Percentiles rank a stretch among this genome's conserved stretches.
phyloP scores from a whole-genome alignment of 2,888 invertebrate species.

The Mythimna lalbum region DNA sequence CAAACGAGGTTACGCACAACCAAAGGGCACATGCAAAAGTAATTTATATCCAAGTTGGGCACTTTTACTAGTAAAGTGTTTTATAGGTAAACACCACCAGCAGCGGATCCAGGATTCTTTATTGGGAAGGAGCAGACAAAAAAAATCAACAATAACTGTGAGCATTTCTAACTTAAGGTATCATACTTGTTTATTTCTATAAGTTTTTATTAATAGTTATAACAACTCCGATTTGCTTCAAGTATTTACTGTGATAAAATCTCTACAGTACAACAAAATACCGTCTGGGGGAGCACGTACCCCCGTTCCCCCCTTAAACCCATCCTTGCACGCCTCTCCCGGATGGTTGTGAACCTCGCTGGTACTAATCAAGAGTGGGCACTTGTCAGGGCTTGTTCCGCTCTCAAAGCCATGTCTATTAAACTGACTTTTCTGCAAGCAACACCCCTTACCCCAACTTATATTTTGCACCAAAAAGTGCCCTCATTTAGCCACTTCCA shows the following conservation, averaged over 20 bases:
- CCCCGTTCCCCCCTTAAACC: too few species aligned
- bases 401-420: slow-evolving; percentile 54
- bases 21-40: slow-evolving; percentile 50
- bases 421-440: slow-evolving; percentile 52
- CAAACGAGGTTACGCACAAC: slow-evolving; percentile 23
- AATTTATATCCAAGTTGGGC: slow-evolving; percentile 53
- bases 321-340: slow-evolving; percentile 8
- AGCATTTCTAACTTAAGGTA: too few species aligned
- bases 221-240: too few species aligned
- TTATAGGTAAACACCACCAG: slow-evolving; percentile 27
- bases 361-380: slow-evolving; percentile 62
- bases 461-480: slow-evolving; percentile 40
- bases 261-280: too few species aligned
- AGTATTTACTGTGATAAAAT: too few species aligned
- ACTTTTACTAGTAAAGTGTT: slow-evolving; percentile 51
- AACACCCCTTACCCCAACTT: slow-evolving; percentile 27
- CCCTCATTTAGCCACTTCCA: slow-evolving; percentile 35
- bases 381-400: slow-evolving; percentile 55
- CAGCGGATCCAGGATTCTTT: too few species aligned
- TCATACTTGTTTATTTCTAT: too few species aligned
- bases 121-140: too few species aligned
- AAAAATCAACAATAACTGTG: too few species aligned
- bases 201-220: too few species aligned
- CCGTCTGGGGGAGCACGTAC: too few species aligned
- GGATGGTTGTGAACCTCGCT: slow-evolving; percentile 55